These are phyloP conservation scores for Fistularia commersonii DNA, from an alignment of 2,797 vertebrate genomes.

Conservation along the genomic window DNA sequence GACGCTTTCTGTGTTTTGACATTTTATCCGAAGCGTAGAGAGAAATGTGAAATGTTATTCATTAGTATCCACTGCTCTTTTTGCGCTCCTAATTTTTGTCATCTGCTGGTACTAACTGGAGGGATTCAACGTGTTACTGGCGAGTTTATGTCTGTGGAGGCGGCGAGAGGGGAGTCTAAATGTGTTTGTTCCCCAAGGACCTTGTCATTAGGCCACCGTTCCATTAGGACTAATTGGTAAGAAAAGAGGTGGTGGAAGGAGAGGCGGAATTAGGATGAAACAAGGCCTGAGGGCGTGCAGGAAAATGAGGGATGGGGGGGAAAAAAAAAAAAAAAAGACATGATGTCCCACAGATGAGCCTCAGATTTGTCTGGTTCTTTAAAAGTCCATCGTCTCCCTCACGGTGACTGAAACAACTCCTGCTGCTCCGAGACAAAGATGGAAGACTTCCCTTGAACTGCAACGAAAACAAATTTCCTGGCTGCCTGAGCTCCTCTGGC, in stretches of 20 bases:
- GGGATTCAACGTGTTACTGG: constrained; percentile 7
- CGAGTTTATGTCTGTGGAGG: constrained; percentile 38
- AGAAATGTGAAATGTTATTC: no score
- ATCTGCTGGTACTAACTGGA: no score
- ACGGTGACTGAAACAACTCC: constrained; percentile 4
- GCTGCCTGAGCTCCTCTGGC: constrained; percentile 20
- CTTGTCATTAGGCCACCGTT: constrained; percentile 63
- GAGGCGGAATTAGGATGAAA: constrained; percentile 27
- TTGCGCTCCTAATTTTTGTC: no score
- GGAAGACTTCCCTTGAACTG: constrained; percentile 29
- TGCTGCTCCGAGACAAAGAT: constrained; percentile 50
- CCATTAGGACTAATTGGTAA: constrained; percentile 72
- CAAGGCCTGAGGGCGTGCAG: constrained; percentile 24
- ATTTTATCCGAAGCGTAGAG: no score
- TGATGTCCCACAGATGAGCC: neutral
- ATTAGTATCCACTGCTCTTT: no score
- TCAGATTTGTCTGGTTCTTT: neutral
- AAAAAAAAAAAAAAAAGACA: neutral
- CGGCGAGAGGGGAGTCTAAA: constrained; percentile 56
- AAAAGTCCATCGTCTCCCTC: no score
- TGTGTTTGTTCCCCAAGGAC: constrained; percentile 66
- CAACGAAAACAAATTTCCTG: constrained; percentile 44
- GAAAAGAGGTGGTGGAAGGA: constrained; percentile 36
- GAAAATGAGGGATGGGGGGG: constrained; percentile 12
- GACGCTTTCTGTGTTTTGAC: no score